Conservation (phyloP, 2,797 vertebrate species). For the Sternarchorhynchus goeldii region DNA sequence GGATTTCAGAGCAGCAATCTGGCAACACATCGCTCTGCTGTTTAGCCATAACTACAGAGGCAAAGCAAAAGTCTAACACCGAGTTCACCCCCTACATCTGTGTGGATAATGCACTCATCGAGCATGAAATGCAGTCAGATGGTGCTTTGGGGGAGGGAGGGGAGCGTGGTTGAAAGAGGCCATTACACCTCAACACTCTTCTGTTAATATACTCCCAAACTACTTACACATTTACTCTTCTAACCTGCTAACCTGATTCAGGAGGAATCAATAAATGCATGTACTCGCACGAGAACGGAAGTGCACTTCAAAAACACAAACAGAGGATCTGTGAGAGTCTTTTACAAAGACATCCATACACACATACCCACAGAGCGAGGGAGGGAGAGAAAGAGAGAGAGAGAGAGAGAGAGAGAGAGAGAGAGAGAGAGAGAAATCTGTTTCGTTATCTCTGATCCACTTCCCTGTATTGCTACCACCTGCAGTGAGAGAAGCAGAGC, state of each 20-base stretch:
- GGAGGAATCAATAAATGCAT: slow-evolving; percentile 67
- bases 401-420: background rate
- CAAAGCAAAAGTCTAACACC: background rate
- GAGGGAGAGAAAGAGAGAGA: slow-evolving; percentile 14
- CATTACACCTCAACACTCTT: slow-evolving; percentile 72
- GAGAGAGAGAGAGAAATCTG: slow-evolving; percentile 24
- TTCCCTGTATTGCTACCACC: slow-evolving; percentile 31
- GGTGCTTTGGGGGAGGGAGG: slow-evolving; percentile 65
- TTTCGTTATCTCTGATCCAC: slow-evolving; percentile 43
- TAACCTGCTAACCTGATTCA: slow-evolving; percentile 72
- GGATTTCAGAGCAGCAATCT: slow-evolving; percentile 53
- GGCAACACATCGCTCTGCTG: slow-evolving; percentile 49
- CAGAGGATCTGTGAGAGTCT: slow-evolving; percentile 17
- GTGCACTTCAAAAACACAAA: slow-evolving; percentile 35
- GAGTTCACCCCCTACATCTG: slow-evolving; percentile 9
- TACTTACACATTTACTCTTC: slow-evolving; percentile 69
- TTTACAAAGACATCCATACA: slow-evolving; percentile 38
- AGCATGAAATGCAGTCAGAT: slow-evolving; percentile 69
- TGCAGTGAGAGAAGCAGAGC: slow-evolving; percentile 26
- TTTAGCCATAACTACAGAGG: slow-evolving; percentile 23
- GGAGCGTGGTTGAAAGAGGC: slow-evolving; percentile 64
- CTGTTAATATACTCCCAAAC: slow-evolving; percentile 71
- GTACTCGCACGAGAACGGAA: slow-evolving; percentile 35
- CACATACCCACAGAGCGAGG: slow-evolving; percentile 37
- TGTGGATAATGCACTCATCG: slow-evolving; percentile 62